Percentiles rank a stretch among this genome's conserved stretches.
Conservation (phyloP, 2,113 vertebrate genomes). For the Cyprinodon tularosa region DNA sequence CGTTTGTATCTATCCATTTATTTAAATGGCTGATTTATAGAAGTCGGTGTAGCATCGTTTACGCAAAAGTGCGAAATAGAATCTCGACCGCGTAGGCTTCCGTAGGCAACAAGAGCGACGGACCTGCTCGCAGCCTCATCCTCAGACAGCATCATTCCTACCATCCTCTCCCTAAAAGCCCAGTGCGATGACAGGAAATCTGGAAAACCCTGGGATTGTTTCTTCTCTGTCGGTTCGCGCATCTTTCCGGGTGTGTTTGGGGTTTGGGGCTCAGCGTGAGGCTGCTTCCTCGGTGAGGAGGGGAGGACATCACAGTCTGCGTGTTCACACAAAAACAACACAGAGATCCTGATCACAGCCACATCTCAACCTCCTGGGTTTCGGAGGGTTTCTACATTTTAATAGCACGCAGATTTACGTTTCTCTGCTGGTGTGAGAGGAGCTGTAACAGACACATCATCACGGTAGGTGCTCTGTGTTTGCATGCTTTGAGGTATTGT, state of each 20-base stretch:
- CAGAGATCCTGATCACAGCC: conserved; percentile 50
- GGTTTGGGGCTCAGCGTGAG: conserved; percentile 19
- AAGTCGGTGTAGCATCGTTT: neutral
- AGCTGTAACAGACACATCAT: conserved; percentile 64
- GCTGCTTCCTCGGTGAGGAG: conserved; percentile 42
- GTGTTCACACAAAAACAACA: conserved; percentile 34
- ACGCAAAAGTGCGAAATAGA: conserved; percentile 13
- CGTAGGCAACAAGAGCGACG: conserved; percentile 68
- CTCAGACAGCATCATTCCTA: conserved; percentile 59
- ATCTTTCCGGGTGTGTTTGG: conserved; percentile 8
- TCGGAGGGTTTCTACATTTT: neutral
- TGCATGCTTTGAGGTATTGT: conserved; percentile 45
- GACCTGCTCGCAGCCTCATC: conserved; percentile 60
- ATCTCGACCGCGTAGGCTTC: conserved; percentile 43
- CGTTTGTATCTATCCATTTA: neutral
- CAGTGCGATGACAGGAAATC: conserved; percentile 42
- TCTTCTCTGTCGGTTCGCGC: conserved; percentile 19
- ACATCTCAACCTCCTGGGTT: conserved; percentile 27
- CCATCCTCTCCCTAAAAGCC: conserved; percentile 41
- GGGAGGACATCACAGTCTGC: conserved; percentile 54
- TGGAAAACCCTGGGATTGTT: neutral
- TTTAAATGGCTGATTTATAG: neutral
- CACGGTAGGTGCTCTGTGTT: conserved; percentile 59
- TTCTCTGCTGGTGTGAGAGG: conserved; percentile 41
- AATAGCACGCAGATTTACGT: neutral